phyloP scores from a whole-genome alignment of 1,140 invertebrate genomes.

The Subanguina moxae region DNA sequence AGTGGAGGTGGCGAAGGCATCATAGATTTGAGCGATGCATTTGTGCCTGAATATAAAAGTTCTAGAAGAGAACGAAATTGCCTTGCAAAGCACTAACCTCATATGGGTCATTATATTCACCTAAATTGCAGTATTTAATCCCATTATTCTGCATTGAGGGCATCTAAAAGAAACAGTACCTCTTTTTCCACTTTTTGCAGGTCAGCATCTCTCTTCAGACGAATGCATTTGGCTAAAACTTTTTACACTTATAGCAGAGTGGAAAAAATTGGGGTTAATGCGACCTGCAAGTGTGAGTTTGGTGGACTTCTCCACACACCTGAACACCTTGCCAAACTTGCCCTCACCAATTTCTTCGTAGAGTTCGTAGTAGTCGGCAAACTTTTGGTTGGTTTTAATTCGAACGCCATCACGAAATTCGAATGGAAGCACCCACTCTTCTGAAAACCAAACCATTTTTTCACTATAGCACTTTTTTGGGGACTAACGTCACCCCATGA shows the following conservation, averaged over 20 bases:
- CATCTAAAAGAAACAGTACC: conserved; percentile 31
- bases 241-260: neutral
- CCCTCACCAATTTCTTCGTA: conserved; percentile 66
- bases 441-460: conserved; percentile 37
- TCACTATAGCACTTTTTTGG: conserved; percentile 10
- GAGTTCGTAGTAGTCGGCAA: conserved; percentile 61
- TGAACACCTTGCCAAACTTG: conserved; percentile 71
- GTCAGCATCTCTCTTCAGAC: conserved; percentile 36
- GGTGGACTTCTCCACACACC: conserved; percentile 52
- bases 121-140: conserved; percentile 31
- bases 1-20: conserved; percentile 65
- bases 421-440: conserved; percentile 60
- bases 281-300: conserved; percentile 50
- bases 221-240: conserved; percentile 9
- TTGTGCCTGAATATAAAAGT: conserved; percentile 61
- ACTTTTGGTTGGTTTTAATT: conserved; percentile 61
- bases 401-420: conserved; percentile 57
- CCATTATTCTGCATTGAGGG: no score
- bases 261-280: neutral
- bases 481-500: conserved; percentile 1
- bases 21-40: conserved; percentile 65
- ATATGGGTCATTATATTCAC: conserved; percentile 63
- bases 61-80: neutral
- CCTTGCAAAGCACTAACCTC: conserved; percentile 26
- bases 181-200: conserved; percentile 59